Evolutionary conservation across 2,888 invertebrate species (phyloP).

Genomic region (Pyrrhopygopsis socrates): DNA sequence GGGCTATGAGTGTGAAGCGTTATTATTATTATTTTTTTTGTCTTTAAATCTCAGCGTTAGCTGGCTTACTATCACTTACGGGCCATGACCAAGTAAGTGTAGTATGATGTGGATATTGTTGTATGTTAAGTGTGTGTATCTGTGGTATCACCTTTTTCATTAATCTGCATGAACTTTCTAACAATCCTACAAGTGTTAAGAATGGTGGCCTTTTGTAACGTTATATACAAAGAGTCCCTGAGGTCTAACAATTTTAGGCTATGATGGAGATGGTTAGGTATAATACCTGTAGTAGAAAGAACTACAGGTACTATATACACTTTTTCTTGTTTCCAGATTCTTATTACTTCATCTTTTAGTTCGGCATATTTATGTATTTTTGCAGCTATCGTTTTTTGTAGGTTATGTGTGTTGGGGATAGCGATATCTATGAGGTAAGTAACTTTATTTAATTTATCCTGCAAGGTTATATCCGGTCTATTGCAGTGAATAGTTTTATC

Average conservation of each 20-base stretch:
- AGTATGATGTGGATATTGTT: too few relatives aligned
- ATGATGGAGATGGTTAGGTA: background rate
- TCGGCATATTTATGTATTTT: slow-evolving; percentile 52
- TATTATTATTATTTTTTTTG: too few relatives aligned
- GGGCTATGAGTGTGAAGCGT: too few relatives aligned
- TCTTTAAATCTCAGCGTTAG: too few relatives aligned
- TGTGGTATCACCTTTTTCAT: too few relatives aligned
- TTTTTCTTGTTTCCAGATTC: slow-evolving; percentile 50
- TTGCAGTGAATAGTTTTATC: slow-evolving; percentile 55
- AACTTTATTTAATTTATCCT: slow-evolving; percentile 53
- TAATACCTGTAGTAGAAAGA: slow-evolving; percentile 25
- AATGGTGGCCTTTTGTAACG: too few relatives aligned
- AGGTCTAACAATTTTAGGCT: background rate
- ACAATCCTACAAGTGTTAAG: too few relatives aligned
- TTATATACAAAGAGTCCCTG: too few relatives aligned
- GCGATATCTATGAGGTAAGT: slow-evolving; percentile 57
- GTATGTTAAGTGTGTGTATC: too few relatives aligned
- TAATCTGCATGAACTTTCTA: too few relatives aligned
- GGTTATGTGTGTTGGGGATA: slow-evolving; percentile 52
- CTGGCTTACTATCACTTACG: too few relatives aligned
- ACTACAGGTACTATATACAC: slow-evolving; percentile 48
- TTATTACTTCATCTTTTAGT: slow-evolving; percentile 42
- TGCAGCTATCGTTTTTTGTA: slow-evolving; percentile 55
- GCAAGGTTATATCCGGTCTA: slow-evolving; percentile 52
- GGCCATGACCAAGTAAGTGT: too few relatives aligned